Evolutionary conservation across 2,113 vertebrate species (phyloP), one percentile per base, ranked within the genome.

Genomic region (Albula goreensis): DNA sequence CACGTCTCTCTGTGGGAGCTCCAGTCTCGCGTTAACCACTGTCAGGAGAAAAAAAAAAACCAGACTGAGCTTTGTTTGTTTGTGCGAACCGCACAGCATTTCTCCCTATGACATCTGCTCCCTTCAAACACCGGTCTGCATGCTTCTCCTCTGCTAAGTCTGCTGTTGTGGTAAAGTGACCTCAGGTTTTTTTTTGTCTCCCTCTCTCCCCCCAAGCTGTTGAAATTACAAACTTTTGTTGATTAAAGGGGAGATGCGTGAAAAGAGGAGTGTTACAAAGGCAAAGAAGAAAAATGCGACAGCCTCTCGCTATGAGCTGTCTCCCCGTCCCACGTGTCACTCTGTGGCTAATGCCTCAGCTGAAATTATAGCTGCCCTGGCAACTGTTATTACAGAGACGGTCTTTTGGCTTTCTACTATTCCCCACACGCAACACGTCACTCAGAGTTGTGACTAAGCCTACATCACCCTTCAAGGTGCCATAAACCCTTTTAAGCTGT

Each of bases 361-460:
- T 84, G 82, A 89, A 87, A 83, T 83, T 78, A 63, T 22, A 74
- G 81, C 63, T 81, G 60, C 56, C 12, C 79, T 50, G 22, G 9
- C 66, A 84, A 86, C 85, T 89, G 85, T 85, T 79, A 86, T 85
- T 82, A 66, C 48, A 80, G 22, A 70, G 82, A 81, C 82, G 56
- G 49, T 50, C 80, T 49, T 15, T 50, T 51, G 60, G 49, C 74
- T 86, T 13, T 22, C 79, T 81, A 78, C 41, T 49, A 2, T 52
- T 81, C 81, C 50, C n/a, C 52, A 25, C 12, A 11, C 15, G 50
- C 15, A 25, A 4, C 13, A 79, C 41, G 50, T 49, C 49, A 48
- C 11, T 41, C 41, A 70, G 57, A 63, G 56, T 3, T 51, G 31
- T 48, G 57, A 19, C 49, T 81, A 13, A 81, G 5, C 50, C 48